Base-by-base conservation (phyloP, 1,140 invertebrate species). In the Scaptomyza montana region DNA sequence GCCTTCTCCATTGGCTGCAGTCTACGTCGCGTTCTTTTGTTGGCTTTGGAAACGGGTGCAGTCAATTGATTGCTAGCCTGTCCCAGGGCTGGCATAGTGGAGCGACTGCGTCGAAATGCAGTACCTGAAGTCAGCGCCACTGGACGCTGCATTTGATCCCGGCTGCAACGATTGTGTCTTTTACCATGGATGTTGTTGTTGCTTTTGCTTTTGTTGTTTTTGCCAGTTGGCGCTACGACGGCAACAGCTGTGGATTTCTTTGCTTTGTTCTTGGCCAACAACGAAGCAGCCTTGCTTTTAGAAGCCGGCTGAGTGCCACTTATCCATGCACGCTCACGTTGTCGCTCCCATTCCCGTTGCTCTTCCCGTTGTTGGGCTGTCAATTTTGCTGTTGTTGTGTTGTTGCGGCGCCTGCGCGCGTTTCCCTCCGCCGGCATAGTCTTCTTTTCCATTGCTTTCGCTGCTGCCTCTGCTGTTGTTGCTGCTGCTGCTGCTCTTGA, bases 331-430 rank as follows among this genome's bases (percentile, higher is more conserved):
- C 47, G 28, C 8, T 46, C 49, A 10, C 33, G 47, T 12, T 33
- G n/a, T 3, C 1, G 46, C 30, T 47, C 47, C 9, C n/a, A n/a
- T 21, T 59, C 46, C 5, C 36, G 10, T 41, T 49, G 60, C 21
- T 63, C 53, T 5, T 55, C 50, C 51, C 47, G 53, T 19, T 25
- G 12, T 21, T 65, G n/a, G 9, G 16, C 36, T 16, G 43, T 9
- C 8, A 9, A 8, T 9, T 9, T 36, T 8, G 33, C 2, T 36
- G 8, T 0, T 10, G 54, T n/a, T 10, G n/a, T 4, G 16, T 25
- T 39, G 21, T 45, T 72, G 66, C 66, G 78, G 78, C 81, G 81
- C 82, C 49, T 85, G 82, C 81, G 81, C 82, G 54, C 54, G 46
- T 16, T 64, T 25, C 46, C 46, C 43, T 74, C 65, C 12, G 5